Evolutionary conservation across 1,140 invertebrate species (phyloP).

Genomic region (Bombus terrestris): DNA sequence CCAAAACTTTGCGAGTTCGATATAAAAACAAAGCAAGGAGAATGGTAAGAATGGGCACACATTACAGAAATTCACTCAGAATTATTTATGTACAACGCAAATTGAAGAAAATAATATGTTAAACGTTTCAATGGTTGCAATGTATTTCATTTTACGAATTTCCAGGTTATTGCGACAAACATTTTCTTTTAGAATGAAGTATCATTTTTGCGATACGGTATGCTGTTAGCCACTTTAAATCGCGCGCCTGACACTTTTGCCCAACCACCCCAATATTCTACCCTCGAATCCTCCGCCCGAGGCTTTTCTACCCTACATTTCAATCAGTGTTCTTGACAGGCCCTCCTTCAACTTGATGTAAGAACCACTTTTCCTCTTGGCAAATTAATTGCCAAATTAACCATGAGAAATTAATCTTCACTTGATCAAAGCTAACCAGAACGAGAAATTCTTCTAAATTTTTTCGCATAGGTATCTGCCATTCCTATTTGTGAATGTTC

Average conservation of each 20-base stretch:
- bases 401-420: constrained; percentile 76
- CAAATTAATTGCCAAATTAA: constrained; percentile 79
- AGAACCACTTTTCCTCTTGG: constrained; percentile 67
- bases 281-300: constrained; percentile 71
- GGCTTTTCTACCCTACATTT: constrained; percentile 80
- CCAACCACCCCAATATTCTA: constrained; percentile 63
- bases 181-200: neutral
- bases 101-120: too few species aligned
- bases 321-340: constrained; percentile 79
- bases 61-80: too few species aligned
- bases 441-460: constrained; percentile 3
- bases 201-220: constrained; percentile 22
- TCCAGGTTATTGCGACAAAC: neutral
- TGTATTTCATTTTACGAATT: neutral
- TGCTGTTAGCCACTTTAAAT: constrained; percentile 73
- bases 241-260: constrained; percentile 64
- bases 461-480: neutral
- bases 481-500: neutral
- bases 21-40: too few species aligned
- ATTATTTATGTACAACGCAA: too few species aligned
- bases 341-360: constrained; percentile 59
- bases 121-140: neutral
- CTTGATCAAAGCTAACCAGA: constrained; percentile 39
- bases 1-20: neutral
- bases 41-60: too few species aligned